Percentiles rank a stretch among this genome's conserved stretches.
These are phyloP conservation scores for Mastacembelus armatus DNA, from an alignment of 2,797 vertebrate species.

Conservation along the genomic window DNA sequence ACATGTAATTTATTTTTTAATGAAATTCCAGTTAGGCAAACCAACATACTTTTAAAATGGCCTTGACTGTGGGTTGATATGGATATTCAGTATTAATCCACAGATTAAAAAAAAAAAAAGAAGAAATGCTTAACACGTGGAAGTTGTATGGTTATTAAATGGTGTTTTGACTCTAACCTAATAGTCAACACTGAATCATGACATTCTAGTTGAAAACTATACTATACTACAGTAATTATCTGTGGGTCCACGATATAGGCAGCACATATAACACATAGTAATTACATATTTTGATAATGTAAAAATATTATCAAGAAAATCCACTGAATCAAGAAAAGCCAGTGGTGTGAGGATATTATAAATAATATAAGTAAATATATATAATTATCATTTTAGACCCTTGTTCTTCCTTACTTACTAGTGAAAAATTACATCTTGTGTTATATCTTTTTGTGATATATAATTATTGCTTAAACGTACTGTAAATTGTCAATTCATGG, in stretches of 20 bases:
- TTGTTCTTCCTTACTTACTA: no score
- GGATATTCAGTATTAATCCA: neutral
- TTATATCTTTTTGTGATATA: no score
- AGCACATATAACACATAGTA: no score
- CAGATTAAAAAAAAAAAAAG: neutral
- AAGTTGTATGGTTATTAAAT: no score
- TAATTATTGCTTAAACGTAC: neutral
- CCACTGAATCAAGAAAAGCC: neutral
- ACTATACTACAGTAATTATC: no score
- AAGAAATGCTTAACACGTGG: neutral
- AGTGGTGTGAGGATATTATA: neutral
- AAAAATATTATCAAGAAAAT: no score
- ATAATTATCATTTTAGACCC: neutral
- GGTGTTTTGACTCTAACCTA: no score
- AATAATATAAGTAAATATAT: neutral
- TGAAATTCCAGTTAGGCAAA: neutral
- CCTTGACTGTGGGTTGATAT: neutral
- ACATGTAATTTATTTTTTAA: neutral
- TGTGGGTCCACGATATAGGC: no score
- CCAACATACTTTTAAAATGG: neutral
- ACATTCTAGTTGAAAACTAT: no score
- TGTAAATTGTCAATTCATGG: no score
- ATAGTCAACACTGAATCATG: no score
- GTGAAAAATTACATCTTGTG: no score
- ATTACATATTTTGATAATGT: neutral